Evolutionary conservation across 2,113 vertebrate species (phyloP), one percentile per base, ranked within the genome.

Genomic region (Polyodon spathula): DNA sequence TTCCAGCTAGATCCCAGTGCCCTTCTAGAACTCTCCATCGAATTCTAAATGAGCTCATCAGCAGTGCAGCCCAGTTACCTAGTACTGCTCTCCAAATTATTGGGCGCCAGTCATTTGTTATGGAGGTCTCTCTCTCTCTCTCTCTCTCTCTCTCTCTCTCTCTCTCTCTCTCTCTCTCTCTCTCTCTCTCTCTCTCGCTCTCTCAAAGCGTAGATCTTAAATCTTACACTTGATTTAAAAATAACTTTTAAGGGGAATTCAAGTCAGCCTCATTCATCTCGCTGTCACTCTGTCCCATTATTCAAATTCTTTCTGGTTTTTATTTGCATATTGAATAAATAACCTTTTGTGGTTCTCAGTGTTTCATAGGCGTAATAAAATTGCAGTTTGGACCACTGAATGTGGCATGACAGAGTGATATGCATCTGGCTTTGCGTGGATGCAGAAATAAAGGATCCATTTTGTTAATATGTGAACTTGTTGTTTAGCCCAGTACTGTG

Each of bases 151-250:
- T 51, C n/a, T 38, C 2, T 1, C 15, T 37, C 1, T 6, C 5
- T 11, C 39, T 17, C 56, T 14, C 38, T 10, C 56, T 6, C 46
- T 39, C 12, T 48, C 44, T 2, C 56, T 48, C 59, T 40, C 74
- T 7, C 68, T 64, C 68, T 40, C 58, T 40, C 56, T 44, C 60
- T 69, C 71, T 55, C 66, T 71, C 78, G 72, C 76, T 73, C 76
- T 86, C 80, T 69, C 84, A 89, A 86, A 85, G 84, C 80, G 83
- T 89, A 85, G 84, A 81, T 87, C 85, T 84, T 87, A 86, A 84
- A 86, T 89, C 83, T 86, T 78, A 82, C 69, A 78, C 86, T 82
- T 82, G 70, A 68, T 81, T 77, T 84, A 88, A 91, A 85, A 90
- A 88, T 89, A 87, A 87, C 76, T 76, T 88, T 77, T 77, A 78